Conservation (phyloP, 2,113 vertebrate species). For the Ovibos moschatus region DNA sequence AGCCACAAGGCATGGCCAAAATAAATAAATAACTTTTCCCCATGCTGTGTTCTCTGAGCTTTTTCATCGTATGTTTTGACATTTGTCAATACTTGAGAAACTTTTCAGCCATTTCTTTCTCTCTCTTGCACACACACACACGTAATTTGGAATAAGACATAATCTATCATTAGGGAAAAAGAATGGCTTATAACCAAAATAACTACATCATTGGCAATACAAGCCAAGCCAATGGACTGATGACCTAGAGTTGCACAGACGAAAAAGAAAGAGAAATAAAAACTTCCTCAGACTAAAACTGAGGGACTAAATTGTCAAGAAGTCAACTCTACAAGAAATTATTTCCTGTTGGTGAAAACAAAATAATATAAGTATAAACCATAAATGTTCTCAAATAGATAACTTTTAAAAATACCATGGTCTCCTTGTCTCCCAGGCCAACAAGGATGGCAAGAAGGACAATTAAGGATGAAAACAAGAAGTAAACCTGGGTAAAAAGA, state of each 20-base stretch:
- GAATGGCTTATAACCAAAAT: not conserved
- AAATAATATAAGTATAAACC: not conserved
- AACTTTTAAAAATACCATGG: not conserved
- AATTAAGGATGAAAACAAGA: not conserved
- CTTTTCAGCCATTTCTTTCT: not conserved
- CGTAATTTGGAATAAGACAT: not conserved
- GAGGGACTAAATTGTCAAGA: not conserved
- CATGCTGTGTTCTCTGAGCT: not conserved
- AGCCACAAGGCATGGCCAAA: not conserved
- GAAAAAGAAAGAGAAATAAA: not conserved
- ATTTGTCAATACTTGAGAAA: not conserved
- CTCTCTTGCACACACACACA: not conserved
- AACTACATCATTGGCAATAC: not conserved
- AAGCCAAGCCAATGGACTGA: not conserved
- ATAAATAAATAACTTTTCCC: not conserved
- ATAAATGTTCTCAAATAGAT: not conserved
- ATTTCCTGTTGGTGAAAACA: not conserved
- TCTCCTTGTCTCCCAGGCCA: not conserved
- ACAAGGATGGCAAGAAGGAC: not conserved
- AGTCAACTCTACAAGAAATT: not conserved
- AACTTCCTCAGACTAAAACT: not conserved
- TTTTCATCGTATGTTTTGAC: not conserved
- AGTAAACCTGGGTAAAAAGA: not conserved
- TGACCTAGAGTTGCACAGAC: not conserved
- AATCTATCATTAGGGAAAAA: not conserved